Base-by-base conservation (phyloP, 2,113 vertebrate genomes). In the Rhinopomastus cyanomelas region DNA sequence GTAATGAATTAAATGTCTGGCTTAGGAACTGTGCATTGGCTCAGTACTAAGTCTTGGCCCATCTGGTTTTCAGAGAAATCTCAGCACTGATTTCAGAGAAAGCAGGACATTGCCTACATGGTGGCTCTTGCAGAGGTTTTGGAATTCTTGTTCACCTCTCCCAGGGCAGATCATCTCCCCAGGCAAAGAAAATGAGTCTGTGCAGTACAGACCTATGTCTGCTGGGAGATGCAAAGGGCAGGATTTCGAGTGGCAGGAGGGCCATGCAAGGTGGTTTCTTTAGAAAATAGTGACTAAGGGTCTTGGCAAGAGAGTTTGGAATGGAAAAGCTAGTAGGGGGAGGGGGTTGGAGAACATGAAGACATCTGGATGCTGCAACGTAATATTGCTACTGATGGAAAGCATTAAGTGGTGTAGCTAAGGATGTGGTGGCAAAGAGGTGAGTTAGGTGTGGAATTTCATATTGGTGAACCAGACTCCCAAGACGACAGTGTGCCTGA, bases 381-480 rank as follows among this genome's bases (percentile, higher is more conserved):
- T 78, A 64, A 64, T 75, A 64, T 30, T 9, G 27, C n/a, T n/a
- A 19, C 37, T 46, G 81, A 19, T 67, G 65, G 73, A 78, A 83
- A 48, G 61, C 92, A 27, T 60, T 78, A 56, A 67, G 68, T 44
- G 30, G 11, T 3, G 17, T 65, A 85, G 75, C 67, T 87, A 52
- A 82, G 44, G 84, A 55, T 77, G 61, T 61, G 52, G 55, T 27
- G 55, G 72, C 66, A 49, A 16, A 72, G 91, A 89, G 46, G 65
- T 67, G 76, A 75, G 82, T 25, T 34, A 30, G 69, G 90, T 92
- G 66, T 91, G 77, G 88, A 95, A 93, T 96, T 95, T 92, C 87
- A 83, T 89, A 85, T 72, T 0, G 0, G 51, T 84, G 73, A 93
- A 29, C 57, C 61, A 57, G 68, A 52, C 25, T 88, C 72, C 76